phyloP scores from a whole-genome alignment of 2,113 vertebrate species.

The Donacobius atricapilla region DNA sequence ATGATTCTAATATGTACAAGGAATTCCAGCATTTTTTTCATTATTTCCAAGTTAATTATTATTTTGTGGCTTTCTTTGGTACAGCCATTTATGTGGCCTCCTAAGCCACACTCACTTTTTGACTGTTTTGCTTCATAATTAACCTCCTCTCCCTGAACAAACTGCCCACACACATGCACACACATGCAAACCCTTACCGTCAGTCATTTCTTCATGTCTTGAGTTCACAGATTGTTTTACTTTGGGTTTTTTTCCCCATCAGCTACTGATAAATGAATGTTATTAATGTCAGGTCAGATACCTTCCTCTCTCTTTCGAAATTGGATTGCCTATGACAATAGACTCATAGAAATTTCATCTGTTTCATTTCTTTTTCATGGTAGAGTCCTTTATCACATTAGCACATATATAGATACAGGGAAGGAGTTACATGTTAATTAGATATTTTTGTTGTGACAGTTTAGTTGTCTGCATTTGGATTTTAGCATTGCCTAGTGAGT shows the following conservation, averaged over 20 bases:
- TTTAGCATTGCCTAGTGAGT: background rate
- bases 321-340: conserved; percentile 31
- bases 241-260: background rate
- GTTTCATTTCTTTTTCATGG: conserved; percentile 35
- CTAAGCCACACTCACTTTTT: background rate
- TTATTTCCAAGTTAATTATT: background rate
- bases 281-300: conserved; percentile 27
- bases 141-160: background rate
- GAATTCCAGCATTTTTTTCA: background rate
- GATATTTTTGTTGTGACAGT: conserved; percentile 6
- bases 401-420: background rate
- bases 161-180: background rate
- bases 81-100: background rate
- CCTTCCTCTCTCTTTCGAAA: background rate
- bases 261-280: conserved; percentile 3
- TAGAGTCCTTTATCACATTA: conserved; percentile 7
- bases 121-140: background rate
- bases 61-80: background rate
- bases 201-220: background rate
- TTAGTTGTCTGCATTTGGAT: background rate
- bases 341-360: conserved; percentile 26
- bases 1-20: background rate
- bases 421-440: conserved; percentile 36
- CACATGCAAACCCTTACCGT: background rate
- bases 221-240: background rate